Evolutionary conservation across 2,113 vertebrate species (phyloP).

Genomic region (Spilogale gracilis): DNA sequence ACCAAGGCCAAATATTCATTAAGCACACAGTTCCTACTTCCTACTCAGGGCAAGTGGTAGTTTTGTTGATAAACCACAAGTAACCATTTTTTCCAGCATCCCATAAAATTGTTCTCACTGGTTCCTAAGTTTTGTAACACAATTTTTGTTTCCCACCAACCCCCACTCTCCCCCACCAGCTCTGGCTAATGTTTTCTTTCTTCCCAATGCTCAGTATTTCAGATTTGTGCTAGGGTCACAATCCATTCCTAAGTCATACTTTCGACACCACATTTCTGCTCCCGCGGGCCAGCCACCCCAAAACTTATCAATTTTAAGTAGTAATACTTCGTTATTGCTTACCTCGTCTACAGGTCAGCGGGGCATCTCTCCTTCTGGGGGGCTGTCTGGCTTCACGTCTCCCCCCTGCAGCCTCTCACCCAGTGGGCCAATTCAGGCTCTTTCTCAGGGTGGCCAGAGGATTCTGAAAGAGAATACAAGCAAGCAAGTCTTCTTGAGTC

Average conservation of each 20-base stretch:
- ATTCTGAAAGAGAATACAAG: background rate
- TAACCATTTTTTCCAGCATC: background rate
- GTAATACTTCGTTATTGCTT: background rate
- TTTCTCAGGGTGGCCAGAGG: background rate
- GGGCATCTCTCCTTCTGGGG: background rate
- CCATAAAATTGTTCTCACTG: background rate
- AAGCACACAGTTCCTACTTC: background rate
- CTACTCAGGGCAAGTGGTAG: too few relatives aligned
- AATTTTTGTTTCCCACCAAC: background rate
- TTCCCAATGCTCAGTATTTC: background rate
- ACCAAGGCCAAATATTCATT: background rate
- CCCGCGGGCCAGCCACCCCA: background rate
- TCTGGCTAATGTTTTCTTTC: background rate
- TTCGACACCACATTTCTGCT: background rate
- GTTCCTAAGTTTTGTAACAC: background rate
- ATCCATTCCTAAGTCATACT: background rate
- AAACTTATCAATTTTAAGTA: background rate
- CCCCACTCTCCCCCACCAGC: background rate
- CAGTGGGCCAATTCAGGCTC: background rate
- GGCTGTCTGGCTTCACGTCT: background rate
- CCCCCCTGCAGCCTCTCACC: background rate
- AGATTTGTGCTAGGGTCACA: background rate
- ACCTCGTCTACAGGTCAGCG: background rate
- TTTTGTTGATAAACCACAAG: rapidly evolving
- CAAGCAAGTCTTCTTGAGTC: background rate